phyloP scores from a whole-genome alignment of 2,888 invertebrate genomes.

The Ennomos erosarius region DNA sequence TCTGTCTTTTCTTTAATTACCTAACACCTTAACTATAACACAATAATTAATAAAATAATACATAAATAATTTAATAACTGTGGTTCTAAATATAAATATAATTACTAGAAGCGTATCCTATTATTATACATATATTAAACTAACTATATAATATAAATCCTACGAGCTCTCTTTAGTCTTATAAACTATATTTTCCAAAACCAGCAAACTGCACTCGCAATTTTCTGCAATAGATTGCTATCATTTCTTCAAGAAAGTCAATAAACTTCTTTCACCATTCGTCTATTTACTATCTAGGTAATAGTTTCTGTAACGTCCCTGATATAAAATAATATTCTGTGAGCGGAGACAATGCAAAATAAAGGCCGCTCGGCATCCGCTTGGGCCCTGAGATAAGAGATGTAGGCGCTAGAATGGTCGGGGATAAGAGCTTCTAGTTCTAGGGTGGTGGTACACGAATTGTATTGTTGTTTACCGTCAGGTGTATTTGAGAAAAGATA shows the following conservation, averaged over 20 bases:
- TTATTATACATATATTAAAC: no score
- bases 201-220: neutral
- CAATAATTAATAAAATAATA: no score
- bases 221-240: slow-evolving; percentile 4
- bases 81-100: no score
- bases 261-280: slow-evolving; percentile 8
- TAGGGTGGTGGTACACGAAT: slow-evolving; percentile 19
- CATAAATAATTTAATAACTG: no score
- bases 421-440: slow-evolving; percentile 45
- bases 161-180: no score
- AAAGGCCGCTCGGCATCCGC: slow-evolving; percentile 52
- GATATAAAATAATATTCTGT: slow-evolving; percentile 43
- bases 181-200: neutral
- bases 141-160: no score
- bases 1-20: no score
- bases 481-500: slow-evolving; percentile 2
- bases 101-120: no score
- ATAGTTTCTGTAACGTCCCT: slow-evolving; percentile 23
- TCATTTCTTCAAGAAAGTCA: slow-evolving; percentile 5
- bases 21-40: no score
- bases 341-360: slow-evolving; percentile 52
- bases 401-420: slow-evolving; percentile 48
- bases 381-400: slow-evolving; percentile 52
- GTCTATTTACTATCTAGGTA: slow-evolving; percentile 24
- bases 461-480: slow-evolving; percentile 9